Evolutionary conservation across 2,797 vertebrate genomes (phyloP).

Genomic region (Diplodus sargus): DNA sequence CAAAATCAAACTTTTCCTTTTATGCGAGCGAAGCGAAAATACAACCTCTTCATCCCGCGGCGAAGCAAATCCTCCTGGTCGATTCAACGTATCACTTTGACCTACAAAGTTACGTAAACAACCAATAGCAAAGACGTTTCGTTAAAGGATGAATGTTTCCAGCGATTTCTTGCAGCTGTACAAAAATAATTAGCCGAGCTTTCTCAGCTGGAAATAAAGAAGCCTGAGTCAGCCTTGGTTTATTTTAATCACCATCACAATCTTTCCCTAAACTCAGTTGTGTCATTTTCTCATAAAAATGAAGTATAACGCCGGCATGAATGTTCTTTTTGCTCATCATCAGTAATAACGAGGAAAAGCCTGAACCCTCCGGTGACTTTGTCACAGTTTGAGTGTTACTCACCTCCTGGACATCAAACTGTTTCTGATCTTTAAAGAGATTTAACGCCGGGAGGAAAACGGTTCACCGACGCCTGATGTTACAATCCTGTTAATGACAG

Average conservation of each 20-base stretch:
- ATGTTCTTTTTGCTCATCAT: neutral
- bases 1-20: no score
- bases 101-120: no score
- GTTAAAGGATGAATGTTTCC: neutral
- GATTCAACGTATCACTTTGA: no score
- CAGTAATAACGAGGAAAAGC: no score
- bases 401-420: conserved; percentile 8
- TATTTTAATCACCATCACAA: neutral
- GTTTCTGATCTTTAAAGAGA: neutral
- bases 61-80: no score
- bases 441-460: neutral
- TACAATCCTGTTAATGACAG: neutral
- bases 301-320: no score
- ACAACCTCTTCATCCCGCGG: no score
- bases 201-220: neutral
- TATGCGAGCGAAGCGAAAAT: no score
- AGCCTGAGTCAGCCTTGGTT: neutral
- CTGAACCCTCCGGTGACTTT: neutral
- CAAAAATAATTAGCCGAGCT: neutral
- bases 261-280: neutral
- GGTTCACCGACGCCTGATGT: neutral
- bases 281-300: neutral
- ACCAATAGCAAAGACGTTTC: neutral
- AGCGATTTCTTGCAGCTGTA: neutral
- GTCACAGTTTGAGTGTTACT: neutral